phyloP scores from a whole-genome alignment of 1,140 invertebrate species.

The Drosophila subpulchrella region DNA sequence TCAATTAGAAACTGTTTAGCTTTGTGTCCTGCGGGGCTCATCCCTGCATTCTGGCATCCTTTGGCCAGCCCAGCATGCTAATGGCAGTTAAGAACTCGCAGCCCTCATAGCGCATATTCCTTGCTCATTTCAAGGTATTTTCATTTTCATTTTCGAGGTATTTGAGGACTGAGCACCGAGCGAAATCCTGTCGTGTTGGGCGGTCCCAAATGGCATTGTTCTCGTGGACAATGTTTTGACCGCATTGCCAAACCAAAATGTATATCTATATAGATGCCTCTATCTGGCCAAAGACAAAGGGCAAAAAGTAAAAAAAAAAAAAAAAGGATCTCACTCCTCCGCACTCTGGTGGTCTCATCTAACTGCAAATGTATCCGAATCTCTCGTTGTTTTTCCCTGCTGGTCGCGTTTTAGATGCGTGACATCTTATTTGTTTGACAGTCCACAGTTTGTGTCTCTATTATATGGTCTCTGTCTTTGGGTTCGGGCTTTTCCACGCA shows the following conservation, averaged over 20 bases:
- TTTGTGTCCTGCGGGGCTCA: constrained; percentile 41
- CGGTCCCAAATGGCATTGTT: constrained; percentile 72
- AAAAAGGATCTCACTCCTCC: constrained; percentile 4
- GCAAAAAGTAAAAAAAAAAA: constrained; percentile 1
- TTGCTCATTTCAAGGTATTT: constrained; percentile 80
- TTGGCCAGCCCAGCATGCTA: constrained; percentile 68
- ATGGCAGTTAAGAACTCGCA: constrained; percentile 73
- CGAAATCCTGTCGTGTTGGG: constrained; percentile 47
- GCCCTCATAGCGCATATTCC: constrained; percentile 31
- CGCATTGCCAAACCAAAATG: constrained; percentile 78
- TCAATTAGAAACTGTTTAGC: constrained; percentile 77
- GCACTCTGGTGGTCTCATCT: constrained; percentile 49
- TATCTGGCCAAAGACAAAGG: constrained; percentile 24
- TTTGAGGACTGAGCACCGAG: constrained; percentile 23
- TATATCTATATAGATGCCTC: constrained; percentile 21
- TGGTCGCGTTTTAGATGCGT: constrained; percentile 70
- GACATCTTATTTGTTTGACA: constrained; percentile 63
- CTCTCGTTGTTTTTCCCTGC: constrained; percentile 24
- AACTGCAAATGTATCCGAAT: constrained; percentile 12
- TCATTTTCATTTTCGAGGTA: constrained; percentile 20
- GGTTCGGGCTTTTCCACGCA: constrained; percentile 22
- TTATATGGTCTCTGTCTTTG: constrained; percentile 42
- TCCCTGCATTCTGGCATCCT: constrained; percentile 4
- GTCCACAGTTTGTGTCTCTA: constrained; percentile 40
- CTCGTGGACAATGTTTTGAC: constrained; percentile 76